phyloP scores from a whole-genome alignment of 92 coral and sea anemone genomes.

The Bergia sp. region DNA sequence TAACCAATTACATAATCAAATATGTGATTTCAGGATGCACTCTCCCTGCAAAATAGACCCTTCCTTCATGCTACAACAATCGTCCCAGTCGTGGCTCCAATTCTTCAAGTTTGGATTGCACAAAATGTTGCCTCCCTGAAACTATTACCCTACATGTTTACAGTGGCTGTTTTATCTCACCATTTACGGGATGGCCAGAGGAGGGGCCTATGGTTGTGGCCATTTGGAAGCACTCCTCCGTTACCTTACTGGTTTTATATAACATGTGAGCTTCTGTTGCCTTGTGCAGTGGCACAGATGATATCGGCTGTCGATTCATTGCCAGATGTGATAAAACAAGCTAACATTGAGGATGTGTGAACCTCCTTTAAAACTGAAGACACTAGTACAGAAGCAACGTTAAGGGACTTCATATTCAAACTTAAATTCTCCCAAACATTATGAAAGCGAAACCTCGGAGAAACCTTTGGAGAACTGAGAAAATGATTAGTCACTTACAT shows the following conservation, averaged over 20 bases:
- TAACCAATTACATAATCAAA: too few relatives aligned
- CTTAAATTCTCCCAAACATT: too few relatives aligned
- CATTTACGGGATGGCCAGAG: slow-evolving; percentile 91
- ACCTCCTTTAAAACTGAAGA: neutral
- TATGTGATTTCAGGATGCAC: slow-evolving; percentile 69
- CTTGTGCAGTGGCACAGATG: slow-evolving; percentile 46
- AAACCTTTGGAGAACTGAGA: too few relatives aligned
- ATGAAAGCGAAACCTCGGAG: too few relatives aligned
- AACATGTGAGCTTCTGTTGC: slow-evolving; percentile 52
- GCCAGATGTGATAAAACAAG: neutral
- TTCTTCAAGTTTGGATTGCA: slow-evolving; percentile 78
- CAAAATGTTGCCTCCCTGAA: slow-evolving; percentile 56
- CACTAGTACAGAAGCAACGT: too few relatives aligned
- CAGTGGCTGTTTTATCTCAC: slow-evolving; percentile 83
- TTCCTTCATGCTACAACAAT: slow-evolving; percentile 85
- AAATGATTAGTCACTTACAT: too few relatives aligned
- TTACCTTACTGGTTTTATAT: slow-evolving; percentile 84
- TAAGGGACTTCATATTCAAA: too few relatives aligned
- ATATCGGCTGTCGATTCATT: neutral
- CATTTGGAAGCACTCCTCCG: slow-evolving; percentile 87
- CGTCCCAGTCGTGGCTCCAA: slow-evolving; percentile 64
- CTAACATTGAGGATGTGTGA: slow-evolving; percentile 6
- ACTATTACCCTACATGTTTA: slow-evolving; percentile 73
- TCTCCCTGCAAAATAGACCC: slow-evolving; percentile 69
- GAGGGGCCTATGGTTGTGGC: slow-evolving; percentile 97